Evolutionary conservation across 2,113 vertebrate species (phyloP), one percentile per base, ranked within the genome.

Genomic region (Leptobrachium ailaonicum): DNA sequence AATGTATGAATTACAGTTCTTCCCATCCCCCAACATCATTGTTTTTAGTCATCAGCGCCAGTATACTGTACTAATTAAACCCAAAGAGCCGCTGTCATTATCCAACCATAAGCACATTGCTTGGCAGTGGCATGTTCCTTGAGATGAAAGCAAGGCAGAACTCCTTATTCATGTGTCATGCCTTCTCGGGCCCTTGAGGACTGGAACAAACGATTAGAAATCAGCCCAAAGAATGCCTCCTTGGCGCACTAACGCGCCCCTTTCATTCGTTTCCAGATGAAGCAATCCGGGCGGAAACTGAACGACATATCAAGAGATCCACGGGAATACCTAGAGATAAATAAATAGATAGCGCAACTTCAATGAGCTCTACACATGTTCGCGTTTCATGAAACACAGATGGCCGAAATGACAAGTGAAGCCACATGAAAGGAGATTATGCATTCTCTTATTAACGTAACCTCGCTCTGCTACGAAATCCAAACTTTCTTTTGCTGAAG

Each of bases 231-330:
- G 58, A 79, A 79, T 73, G 45, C 47, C 69, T 79, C n/a, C 63
- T 79, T 79, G 69, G 77, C 77, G 64, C 20, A 42, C 68, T 66
- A 72, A 66, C 41, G 56, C 67, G 62, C 60, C 12, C 20, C 76
- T 78, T 78, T 78, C 43, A 78, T 78, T 78, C 42, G 40, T 71
- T 78, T 78, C 76, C 76, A 78, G 71, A 71, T 78, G 76, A 78
- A 71, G 76, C 67, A 78, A 78, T 78, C 76, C 71, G 76, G 69
- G 56, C 54, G 67, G 76, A 78, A 78, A 78, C 76, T 63, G 76
- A 78, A 66, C 71, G 76, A 70, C 68, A 71, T 78, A 78, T 78
- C 68, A 20, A 32, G 62, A 78, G 76, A 78, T 78, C 67, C 76
- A 47, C 67, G 56, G 58, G 41, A 77, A 71, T 78, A 78, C 76